phyloP scores from a whole-genome alignment of 2,888 invertebrate species.

The Dicyrtomina minuta region DNA sequence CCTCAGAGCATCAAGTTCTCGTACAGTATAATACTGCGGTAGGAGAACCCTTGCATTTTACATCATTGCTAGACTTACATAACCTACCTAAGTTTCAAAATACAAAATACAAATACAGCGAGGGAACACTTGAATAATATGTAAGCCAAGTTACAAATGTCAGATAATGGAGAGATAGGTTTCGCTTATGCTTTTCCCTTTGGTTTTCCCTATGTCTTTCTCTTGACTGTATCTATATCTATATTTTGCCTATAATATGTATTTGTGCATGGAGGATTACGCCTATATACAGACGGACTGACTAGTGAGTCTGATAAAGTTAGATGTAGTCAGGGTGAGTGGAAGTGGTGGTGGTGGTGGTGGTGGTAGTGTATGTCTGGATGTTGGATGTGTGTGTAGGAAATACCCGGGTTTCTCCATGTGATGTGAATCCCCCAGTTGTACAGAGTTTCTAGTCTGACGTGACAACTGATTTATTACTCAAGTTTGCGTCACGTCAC shows the following conservation, averaged over 20 bases:
- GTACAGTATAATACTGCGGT: too few relatives aligned
- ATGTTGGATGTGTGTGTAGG: constrained; percentile 4
- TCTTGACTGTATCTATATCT: too few relatives aligned
- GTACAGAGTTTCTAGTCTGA: constrained; percentile 43
- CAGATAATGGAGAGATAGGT: constrained; percentile 12
- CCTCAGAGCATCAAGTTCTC: too few relatives aligned
- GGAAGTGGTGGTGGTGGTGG: too few relatives aligned
- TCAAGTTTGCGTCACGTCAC: constrained; percentile 53
- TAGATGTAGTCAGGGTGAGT: too few relatives aligned
- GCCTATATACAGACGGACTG: neutral
- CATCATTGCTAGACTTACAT: too few relatives aligned
- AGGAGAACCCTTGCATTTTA: too few relatives aligned
- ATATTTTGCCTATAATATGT: too few relatives aligned
- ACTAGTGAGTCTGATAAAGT: too few relatives aligned
- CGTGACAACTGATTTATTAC: constrained; percentile 53
- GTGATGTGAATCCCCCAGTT: constrained; percentile 52
- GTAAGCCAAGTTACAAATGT: constrained; percentile 20
- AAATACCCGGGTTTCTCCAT: constrained; percentile 35
- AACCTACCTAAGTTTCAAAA: too few relatives aligned
- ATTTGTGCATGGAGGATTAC: neutral
- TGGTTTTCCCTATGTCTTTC: neutral
- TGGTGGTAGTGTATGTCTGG: constrained; percentile 18
- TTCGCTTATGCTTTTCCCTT: neutral
- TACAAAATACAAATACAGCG: too few relatives aligned
- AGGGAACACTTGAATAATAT: too few relatives aligned